Conservation (phyloP, 2,888 invertebrate species). For the Pimpla rufipes region DNA sequence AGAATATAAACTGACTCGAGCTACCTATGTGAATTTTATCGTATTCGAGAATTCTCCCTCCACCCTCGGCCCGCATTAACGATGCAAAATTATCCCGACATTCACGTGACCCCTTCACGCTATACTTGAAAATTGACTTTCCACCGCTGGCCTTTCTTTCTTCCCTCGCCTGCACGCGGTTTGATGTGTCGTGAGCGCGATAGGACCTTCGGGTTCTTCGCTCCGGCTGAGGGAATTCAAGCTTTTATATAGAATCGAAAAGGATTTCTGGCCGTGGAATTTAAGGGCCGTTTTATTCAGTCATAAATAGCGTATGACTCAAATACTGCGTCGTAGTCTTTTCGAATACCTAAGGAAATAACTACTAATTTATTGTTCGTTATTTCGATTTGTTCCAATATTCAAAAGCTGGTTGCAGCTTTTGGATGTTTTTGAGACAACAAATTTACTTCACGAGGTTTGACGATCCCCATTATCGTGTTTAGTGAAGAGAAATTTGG, state of each 20-base stretch:
- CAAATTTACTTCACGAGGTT: too few relatives aligned
- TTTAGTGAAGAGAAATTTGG: too few relatives aligned
- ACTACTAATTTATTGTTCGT: too few relatives aligned
- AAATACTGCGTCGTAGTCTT: too few relatives aligned
- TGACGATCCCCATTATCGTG: too few relatives aligned
- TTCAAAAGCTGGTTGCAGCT: too few relatives aligned
- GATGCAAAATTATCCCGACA: slow-evolving; percentile 63
- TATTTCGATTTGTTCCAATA: too few relatives aligned
- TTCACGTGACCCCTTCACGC: slow-evolving; percentile 61
- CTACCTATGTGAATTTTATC: slow-evolving; percentile 29
- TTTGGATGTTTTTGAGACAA: too few relatives aligned
- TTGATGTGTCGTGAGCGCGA: slow-evolving; percentile 7
- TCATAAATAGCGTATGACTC: too few relatives aligned
- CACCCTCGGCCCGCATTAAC: slow-evolving; percentile 45
- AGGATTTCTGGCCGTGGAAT: too few relatives aligned
- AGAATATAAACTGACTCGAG: slow-evolving; percentile 25
- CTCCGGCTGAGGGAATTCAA: background rate
- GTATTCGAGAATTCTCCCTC: slow-evolving; percentile 21
- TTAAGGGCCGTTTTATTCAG: too few relatives aligned
- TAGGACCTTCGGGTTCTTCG: background rate
- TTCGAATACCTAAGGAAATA: too few relatives aligned
- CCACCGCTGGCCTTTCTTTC: slow-evolving; percentile 13
- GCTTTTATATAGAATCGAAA: background rate
- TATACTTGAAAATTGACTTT: slow-evolving; percentile 44
- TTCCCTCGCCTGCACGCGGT: background rate